Conservation (phyloP, 2,797 vertebrate genomes). For the Hoplostethus atlanticus region DNA sequence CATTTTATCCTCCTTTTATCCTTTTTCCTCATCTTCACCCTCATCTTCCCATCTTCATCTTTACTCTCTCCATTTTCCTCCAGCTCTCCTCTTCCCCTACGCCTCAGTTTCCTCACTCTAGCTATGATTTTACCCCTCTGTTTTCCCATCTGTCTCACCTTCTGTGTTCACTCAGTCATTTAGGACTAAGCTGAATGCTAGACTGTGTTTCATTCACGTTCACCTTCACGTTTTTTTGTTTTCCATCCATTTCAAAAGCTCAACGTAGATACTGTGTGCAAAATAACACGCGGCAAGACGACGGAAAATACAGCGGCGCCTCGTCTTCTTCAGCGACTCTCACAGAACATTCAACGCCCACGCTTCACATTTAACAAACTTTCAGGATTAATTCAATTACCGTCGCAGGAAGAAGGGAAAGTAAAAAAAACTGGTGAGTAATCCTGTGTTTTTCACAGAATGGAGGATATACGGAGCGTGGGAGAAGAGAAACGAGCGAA, state of each 20-base stretch:
- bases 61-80: neutral
- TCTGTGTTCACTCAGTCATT: neutral
- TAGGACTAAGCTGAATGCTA: neutral
- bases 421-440: conserved; percentile 41
- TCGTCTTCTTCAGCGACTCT: conserved; percentile 14
- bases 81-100: no score
- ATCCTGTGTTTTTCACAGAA: conserved; percentile 35
- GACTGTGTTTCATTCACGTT: neutral
- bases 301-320: no score
- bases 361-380: conserved; percentile 35
- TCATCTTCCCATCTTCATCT: neutral
- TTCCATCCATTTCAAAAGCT: neutral
- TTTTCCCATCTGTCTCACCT: conserved; percentile 7
- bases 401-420: conserved; percentile 32
- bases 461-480: conserved; percentile 39
- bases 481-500: conserved; percentile 41
- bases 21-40: neutral
- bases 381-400: conserved; percentile 60
- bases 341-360: conserved; percentile 47
- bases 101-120: neutral
- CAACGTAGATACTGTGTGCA: no score
- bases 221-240: neutral
- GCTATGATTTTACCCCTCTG: neutral
- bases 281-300: no score
- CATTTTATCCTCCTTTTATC: neutral